Conservation (phyloP, 2,113 vertebrate genomes). For the Jaculus jaculus region DNA sequence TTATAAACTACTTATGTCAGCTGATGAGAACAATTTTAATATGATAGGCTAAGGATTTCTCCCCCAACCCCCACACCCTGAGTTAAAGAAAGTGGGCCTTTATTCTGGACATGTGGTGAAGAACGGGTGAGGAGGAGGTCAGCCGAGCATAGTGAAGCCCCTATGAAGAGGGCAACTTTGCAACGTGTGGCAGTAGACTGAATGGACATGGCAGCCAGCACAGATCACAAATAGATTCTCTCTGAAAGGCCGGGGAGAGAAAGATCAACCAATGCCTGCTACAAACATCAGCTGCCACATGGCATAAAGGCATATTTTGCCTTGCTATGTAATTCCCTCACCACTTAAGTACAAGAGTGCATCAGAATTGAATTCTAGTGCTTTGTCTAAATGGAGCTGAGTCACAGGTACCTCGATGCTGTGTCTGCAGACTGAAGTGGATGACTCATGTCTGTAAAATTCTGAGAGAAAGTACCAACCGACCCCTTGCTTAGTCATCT, state of each 20-base stretch:
- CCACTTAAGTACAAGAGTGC: slow-evolving; percentile 73
- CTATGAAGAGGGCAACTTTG: neutral
- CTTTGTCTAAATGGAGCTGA: slow-evolving; percentile 86
- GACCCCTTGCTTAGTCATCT: slow-evolving; percentile 89
- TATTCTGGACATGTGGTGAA: neutral
- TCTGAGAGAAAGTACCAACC: slow-evolving; percentile 87
- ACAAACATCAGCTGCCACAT: slow-evolving; percentile 68
- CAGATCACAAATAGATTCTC: neutral
- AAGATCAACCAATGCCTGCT: slow-evolving; percentile 41
- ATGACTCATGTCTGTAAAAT: slow-evolving; percentile 89
- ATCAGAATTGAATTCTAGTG: slow-evolving; percentile 79
- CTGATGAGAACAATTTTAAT: slow-evolving; percentile 26
- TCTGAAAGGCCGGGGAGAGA: slow-evolving; percentile 58
- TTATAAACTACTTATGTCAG: slow-evolving; percentile 17
- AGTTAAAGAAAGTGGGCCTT: neutral
- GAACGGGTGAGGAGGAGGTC: neutral
- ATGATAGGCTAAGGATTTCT: neutral
- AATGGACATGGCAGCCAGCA: neutral
- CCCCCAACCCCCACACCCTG: neutral
- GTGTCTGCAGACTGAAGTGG: slow-evolving; percentile 85
- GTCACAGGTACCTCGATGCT: slow-evolving; percentile 85
- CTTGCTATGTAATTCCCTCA: slow-evolving; percentile 72
- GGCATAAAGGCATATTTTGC: slow-evolving; percentile 68
- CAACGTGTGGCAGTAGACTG: neutral
- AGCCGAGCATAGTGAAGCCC: neutral